Conservation (phyloP, 2,888 invertebrate genomes). For the Melanophora roralis region DNA sequence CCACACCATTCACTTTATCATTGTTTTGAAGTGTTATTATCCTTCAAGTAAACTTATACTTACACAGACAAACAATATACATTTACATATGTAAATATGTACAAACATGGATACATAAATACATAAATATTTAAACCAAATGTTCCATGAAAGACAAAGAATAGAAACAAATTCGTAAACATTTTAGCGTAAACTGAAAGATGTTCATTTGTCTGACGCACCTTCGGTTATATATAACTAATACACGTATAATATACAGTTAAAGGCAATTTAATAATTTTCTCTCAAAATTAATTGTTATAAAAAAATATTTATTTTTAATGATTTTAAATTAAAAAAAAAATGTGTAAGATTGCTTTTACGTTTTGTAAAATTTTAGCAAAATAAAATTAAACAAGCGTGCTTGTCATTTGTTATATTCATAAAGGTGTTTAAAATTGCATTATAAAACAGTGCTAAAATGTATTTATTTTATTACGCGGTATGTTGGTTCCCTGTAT, state of each 20-base stretch:
- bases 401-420: slow-evolving; percentile 36
- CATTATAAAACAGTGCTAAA: too few relatives aligned
- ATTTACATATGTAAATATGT: not conserved
- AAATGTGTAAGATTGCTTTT: too few relatives aligned
- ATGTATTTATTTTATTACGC: not conserved
- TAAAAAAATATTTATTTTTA: too few relatives aligned
- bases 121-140: slow-evolving; percentile 38
- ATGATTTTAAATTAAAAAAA: too few relatives aligned
- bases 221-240: too few relatives aligned
- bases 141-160: slow-evolving; percentile 20
- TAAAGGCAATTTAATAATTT: too few relatives aligned
- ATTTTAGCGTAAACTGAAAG: too few relatives aligned
- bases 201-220: too few relatives aligned
- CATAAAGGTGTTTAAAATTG: slow-evolving; percentile 43
- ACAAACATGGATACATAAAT: slow-evolving; percentile 7
- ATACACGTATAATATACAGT: too few relatives aligned
- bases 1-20: slow-evolving; percentile 52
- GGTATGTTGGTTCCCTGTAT: not conserved
- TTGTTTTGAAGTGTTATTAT: slow-evolving; percentile 51
- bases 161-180: not conserved
- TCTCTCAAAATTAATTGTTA: too few relatives aligned
- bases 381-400: slow-evolving; percentile 25
- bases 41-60: not conserved
- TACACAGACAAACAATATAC: not conserved
- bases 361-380: not conserved